Evolutionary conservation across 2,113 vertebrate genomes (phyloP).

Genomic region (Phrynosoma blainvillii): DNA sequence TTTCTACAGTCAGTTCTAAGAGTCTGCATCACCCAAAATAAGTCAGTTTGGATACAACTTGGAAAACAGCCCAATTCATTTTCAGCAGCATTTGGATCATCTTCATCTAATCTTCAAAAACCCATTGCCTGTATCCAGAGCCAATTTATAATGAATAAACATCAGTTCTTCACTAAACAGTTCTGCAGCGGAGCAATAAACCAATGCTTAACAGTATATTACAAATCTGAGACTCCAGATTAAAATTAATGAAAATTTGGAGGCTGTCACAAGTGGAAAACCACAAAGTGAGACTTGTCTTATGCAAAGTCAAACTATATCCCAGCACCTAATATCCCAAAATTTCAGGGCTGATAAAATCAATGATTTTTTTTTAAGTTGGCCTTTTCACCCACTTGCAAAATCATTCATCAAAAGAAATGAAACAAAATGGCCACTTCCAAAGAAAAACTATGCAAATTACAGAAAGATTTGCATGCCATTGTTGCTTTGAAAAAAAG

Average conservation of each 20-base stretch:
- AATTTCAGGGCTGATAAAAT: not conserved
- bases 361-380: not conserved
- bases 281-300: not conserved
- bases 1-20: too few relatives aligned
- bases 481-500: not conserved
- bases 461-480: too few relatives aligned
- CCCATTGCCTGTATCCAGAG: not conserved
- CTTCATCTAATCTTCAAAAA: not conserved
- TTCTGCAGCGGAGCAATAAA: not conserved
- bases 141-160: not conserved
- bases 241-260: not conserved
- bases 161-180: not conserved
- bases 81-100: not conserved
- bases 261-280: not conserved
- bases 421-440: not conserved
- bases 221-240: not conserved
- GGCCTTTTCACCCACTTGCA: not conserved
- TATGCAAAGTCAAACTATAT: not conserved
- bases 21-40: too few relatives aligned
- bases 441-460: not conserved
- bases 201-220: not conserved
- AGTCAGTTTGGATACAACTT: too few relatives aligned
- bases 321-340: not conserved
- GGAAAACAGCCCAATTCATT: too few relatives aligned
- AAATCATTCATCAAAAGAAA: too few relatives aligned